Evolutionary conservation across 2,113 vertebrate species (phyloP), one percentile per base, ranked within the genome.

Genomic region (Leuciscus idus): DNA sequence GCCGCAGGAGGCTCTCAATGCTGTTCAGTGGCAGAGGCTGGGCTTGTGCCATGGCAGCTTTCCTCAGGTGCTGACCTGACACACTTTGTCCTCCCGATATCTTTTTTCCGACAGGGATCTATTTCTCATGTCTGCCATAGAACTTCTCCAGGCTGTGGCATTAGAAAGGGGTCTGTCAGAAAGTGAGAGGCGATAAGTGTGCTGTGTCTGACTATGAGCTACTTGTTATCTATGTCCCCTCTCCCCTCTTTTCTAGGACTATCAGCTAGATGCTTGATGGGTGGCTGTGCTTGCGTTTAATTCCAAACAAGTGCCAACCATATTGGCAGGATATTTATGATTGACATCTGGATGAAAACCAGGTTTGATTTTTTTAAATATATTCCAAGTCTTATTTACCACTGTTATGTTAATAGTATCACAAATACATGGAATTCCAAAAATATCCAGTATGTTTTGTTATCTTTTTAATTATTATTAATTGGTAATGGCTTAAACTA

Each of bases 121-220:
- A 88, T 89, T 90, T 87, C 76, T 30, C 88, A 84, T 91, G 87
- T 90, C 77, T 89, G 86, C 89, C 93, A 92, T 86, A 85, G 89
- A 89, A 91, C 80, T 84, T 92, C 84, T 87, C 30, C 90, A 66
- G 86, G 90, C 90, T 72, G 26, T 4, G 91, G 93, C 95, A 94
- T 89, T 92, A 91, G 82, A 93, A 94, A 91, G 85, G 84, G 90
- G 85, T 90, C 94, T 95, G 95, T 96, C 95, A 95, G 92, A 93
- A 92, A 85, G 73, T 92, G 90, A n/a, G 88, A 87, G 1, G 52
- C 95, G 95, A 95, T 95, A 83, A 94, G 94, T 92, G 91, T 91
- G 85, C 89, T 85, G 73, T 89, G 89, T 5, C 33, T 92, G 90
- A 93, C 91, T 92, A 91, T 90, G 88, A 92, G 91, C 92, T 90